Evolutionary conservation across 2,888 invertebrate genomes (phyloP), one percentile per base, ranked within the genome.

Genomic region (Chrysodeixis includens): DNA sequence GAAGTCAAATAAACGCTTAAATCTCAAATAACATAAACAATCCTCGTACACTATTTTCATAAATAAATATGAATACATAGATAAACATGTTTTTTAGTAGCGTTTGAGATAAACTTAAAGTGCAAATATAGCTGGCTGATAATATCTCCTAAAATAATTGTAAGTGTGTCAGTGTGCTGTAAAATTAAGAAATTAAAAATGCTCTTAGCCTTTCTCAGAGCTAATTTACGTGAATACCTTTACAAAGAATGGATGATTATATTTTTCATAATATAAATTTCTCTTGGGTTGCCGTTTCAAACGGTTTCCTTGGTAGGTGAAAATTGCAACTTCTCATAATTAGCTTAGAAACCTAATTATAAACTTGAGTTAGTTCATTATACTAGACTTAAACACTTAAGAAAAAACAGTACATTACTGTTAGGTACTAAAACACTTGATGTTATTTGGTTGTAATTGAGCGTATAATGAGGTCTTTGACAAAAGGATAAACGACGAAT

Each of bases 301-400:
- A 9, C 49, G 40, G 62, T 62, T 62, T 46, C 12, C 12, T n/a
- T 53, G 35, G 32, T 53, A 46, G 16, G 10, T n/a, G 59, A 59
- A 59, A 62, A 62, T 72, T 60, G 59, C 73, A 57, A 46, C 44
- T 44, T 56, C 8, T 74, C 62, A 76, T 72, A 76, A 76, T 76
- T 62, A 46, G 20, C 56, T 74, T 71, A 67, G 51, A 53, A 76
- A 59, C 10, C 20, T 54, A 72, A 72, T 76, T 76, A 67, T 59
- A 14, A 62, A 76, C 66, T 46, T 62, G 61, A 56, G 30, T 72
- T 59, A 56, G 56, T 59, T 66, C 20, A 62, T 54, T 66, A 76
- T 53, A 73, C 51, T 8, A 49, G 56, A 35, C 56, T 67, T 76
- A 60, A 72, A 56, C 54, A 57, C 30, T 62, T 10, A 22, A 9